A percentile compares a stretch with the other conserved stretches of the same genome.
These are phyloP conservation scores for Belonocnema kinseyi DNA, from an alignment of 1,140 invertebrate genomes.

Conservation along the genomic window DNA sequence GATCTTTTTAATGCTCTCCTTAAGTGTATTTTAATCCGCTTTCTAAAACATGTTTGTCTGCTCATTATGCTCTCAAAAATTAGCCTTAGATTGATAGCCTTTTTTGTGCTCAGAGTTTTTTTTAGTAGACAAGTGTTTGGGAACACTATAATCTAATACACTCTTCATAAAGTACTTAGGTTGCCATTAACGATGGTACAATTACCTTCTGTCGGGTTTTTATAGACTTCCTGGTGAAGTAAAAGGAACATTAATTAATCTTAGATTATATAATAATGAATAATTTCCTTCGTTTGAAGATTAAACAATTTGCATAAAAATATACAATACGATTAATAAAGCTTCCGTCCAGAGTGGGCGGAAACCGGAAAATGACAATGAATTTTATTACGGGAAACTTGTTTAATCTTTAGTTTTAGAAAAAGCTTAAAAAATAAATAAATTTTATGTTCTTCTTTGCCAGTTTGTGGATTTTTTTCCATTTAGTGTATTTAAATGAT, in stretches of 20 bases:
- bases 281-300: not conserved
- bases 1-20: not conserved
- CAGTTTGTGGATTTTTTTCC: too few species aligned
- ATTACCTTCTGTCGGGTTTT: constrained; percentile 8
- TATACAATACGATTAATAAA: not conserved
- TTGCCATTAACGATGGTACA: constrained; percentile 11
- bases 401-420: too few species aligned
- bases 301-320: not conserved
- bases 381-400: too few species aligned
- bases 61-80: constrained; percentile 20
- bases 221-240: constrained; percentile 20
- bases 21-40: not conserved
- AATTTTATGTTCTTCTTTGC: too few species aligned
- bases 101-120: not conserved
- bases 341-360: too few species aligned
- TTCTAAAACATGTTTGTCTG: not conserved
- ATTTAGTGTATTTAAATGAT: too few species aligned
- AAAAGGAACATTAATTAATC: not conserved
- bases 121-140: too few species aligned
- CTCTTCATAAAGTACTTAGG: constrained; percentile 16
- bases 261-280: not conserved
- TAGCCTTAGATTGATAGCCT: not conserved
- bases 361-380: too few species aligned
- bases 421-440: too few species aligned
- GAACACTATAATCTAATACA: not conserved